Evolutionary conservation across 1,140 invertebrate species (phyloP).

Genomic region (Copidosoma floridanum): DNA sequence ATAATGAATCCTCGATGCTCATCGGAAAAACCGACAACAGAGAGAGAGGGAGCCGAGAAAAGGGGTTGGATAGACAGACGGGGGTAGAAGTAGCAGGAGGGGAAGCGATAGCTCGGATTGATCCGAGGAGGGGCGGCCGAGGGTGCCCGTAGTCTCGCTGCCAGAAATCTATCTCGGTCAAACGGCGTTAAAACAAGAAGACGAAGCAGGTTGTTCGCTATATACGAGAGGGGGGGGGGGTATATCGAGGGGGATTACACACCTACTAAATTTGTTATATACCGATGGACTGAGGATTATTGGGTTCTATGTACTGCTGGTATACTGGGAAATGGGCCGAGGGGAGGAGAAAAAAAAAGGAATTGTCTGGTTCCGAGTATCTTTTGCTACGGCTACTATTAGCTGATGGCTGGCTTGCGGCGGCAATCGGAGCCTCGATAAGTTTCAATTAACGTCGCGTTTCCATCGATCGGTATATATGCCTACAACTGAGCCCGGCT

Average conservation of each 20-base stretch:
- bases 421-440: conserved; percentile 4
- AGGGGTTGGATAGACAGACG: background rate
- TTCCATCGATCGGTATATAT: too few species aligned
- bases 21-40: conserved; percentile 7
- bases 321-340: background rate
- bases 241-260: too few species aligned
- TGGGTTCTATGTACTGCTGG: too few species aligned
- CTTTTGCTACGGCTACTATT: background rate
- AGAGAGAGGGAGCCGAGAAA: background rate
- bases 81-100: background rate
- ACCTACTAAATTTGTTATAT: too few species aligned
- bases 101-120: conserved; percentile 5
- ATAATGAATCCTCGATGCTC: conserved; percentile 21
- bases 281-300: too few species aligned
- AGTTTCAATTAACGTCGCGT: conserved; percentile 12
- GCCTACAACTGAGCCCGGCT: too few species aligned
- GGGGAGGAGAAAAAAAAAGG: background rate
- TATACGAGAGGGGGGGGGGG: background rate
- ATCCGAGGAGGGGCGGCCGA: conserved; percentile 27
- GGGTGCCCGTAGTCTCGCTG: conserved; percentile 18
- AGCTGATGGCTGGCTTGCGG: too few species aligned
- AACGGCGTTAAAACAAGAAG: conserved; percentile 29
- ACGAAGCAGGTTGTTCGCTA: background rate
- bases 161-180: conserved; percentile 28
- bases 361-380: background rate